phyloP scores from a whole-genome alignment of 2,888 invertebrate genomes.

The Elegia similella region DNA sequence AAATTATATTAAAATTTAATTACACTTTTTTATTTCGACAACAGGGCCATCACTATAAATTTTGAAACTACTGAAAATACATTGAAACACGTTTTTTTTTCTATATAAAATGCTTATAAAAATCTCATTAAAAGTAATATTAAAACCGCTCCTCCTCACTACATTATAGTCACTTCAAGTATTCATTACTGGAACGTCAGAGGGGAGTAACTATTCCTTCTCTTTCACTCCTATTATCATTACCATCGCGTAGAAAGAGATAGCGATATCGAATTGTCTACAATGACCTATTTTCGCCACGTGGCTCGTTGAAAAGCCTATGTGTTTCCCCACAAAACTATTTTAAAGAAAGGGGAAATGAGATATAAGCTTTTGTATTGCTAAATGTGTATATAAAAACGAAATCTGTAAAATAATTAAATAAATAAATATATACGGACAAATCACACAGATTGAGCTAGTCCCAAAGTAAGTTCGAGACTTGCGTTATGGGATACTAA shows the following conservation, averaged over 20 bases:
- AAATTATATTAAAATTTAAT: no score
- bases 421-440: background rate
- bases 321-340: constrained; percentile 28
- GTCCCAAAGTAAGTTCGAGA: no score
- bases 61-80: no score
- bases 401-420: no score
- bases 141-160: background rate
- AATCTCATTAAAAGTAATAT: background rate
- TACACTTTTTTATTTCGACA: no score
- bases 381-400: no score
- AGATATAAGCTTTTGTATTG: background rate
- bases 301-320: constrained; percentile 57
- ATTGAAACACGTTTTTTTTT: no score
- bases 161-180: background rate
- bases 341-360: constrained; percentile 25
- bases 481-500: no score
- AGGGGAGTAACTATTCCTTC: background rate
- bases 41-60: no score
- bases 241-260: constrained; percentile 31
- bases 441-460: background rate
- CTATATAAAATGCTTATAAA: background rate
- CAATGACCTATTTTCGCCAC: constrained; percentile 75
- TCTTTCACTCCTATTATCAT: background rate
- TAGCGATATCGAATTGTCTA: constrained; percentile 46
- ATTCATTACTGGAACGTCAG: background rate